Evolutionary conservation across 2,113 vertebrate genomes (phyloP).

Genomic region (Hippotragus niger): DNA sequence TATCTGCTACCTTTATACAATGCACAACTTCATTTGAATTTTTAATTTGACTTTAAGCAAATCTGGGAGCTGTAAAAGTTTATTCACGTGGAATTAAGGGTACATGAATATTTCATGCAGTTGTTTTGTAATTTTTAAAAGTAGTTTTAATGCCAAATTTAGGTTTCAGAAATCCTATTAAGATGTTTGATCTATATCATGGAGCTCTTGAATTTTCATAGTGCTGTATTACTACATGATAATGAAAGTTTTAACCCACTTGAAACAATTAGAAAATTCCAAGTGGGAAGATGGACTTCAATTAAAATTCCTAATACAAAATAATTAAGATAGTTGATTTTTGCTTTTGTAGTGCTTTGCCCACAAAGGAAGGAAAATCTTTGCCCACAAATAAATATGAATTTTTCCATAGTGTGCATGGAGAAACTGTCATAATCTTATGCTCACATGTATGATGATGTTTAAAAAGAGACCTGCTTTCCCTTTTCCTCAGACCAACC

Average conservation of each 20-base stretch:
- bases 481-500: constrained; percentile 29
- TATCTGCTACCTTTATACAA: not conserved
- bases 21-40: not conserved
- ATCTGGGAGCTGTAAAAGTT: not conserved
- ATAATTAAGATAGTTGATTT: not conserved
- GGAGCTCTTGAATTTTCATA: not conserved
- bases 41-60: not conserved
- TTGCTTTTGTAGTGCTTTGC: not conserved
- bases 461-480: constrained; percentile 53
- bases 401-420: not conserved
- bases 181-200: not conserved
- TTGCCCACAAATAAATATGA: not conserved
- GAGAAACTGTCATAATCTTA: constrained; percentile 30
- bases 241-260: not conserved
- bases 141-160: not conserved
- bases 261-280: not conserved
- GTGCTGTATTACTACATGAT: not conserved
- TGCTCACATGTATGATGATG: not conserved
- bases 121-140: not conserved
- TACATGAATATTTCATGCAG: not conserved
- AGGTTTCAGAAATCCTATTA: not conserved
- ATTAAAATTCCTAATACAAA: not conserved
- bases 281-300: not conserved
- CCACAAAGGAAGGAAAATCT: not conserved
- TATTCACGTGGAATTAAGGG: not conserved